These are phyloP conservation scores for Schizothorax lantsangensis DNA, from an alignment of 2,797 vertebrate genomes.

Conservation along the genomic window DNA sequence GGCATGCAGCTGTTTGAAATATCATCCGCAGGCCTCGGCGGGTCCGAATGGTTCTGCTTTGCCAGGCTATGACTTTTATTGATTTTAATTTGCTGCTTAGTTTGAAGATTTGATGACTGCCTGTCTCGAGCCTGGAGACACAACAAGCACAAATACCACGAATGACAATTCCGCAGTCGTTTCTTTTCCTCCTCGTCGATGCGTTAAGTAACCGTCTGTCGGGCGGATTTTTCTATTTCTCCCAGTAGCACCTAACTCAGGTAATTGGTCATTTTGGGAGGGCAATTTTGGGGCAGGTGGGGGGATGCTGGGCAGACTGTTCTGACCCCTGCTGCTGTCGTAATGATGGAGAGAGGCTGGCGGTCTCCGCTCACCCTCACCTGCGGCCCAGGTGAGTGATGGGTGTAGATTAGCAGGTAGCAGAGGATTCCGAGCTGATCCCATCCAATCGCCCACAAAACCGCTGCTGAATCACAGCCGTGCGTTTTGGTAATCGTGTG, in stretches of 20 bases:
- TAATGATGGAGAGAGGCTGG: constrained; percentile 72
- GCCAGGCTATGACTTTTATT: constrained; percentile 52
- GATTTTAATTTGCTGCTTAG: constrained; percentile 66
- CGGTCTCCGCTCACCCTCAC: constrained; percentile 41
- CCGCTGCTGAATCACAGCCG: constrained; percentile 5
- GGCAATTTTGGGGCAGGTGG: constrained; percentile 82
- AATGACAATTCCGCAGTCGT: constrained; percentile 65
- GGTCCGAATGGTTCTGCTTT: constrained; percentile 50
- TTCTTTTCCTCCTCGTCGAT: constrained; percentile 77
- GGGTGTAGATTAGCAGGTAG: constrained; percentile 51
- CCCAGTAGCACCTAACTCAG: constrained; percentile 63
- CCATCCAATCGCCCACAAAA: constrained; percentile 33
- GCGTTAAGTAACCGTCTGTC: constrained; percentile 83
- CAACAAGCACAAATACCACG: constrained; percentile 56
- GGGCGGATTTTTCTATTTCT: constrained; percentile 68
- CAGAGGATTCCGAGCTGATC: constrained; percentile 42
- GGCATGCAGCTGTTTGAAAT: constrained; percentile 57
- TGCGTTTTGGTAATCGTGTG: constrained; percentile 11
- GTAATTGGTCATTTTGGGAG: constrained; percentile 85
- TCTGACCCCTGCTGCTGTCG: constrained; percentile 81
- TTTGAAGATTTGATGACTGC: constrained; percentile 61
- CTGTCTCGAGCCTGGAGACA: constrained; percentile 57
- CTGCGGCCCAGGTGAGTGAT: constrained; percentile 57
- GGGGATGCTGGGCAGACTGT: constrained; percentile 77
- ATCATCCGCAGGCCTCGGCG: constrained; percentile 23